Conservation (phyloP, 2,888 invertebrate species). For the Sarcophaga subvicina region DNA sequence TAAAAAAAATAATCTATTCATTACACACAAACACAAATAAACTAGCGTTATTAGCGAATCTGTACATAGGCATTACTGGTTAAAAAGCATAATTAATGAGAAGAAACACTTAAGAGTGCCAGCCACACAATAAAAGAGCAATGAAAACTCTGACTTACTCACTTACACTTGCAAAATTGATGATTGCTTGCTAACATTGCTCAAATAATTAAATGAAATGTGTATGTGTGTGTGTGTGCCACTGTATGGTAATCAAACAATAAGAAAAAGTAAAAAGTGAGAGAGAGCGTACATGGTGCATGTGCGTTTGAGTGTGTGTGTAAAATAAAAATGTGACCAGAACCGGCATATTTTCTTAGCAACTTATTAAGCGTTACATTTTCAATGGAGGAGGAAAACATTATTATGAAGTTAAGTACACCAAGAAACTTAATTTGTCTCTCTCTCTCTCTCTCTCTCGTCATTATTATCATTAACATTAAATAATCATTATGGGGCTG, state of each 20-base stretch:
- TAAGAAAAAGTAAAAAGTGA: slow-evolving; percentile 22
- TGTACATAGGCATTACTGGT: slow-evolving; percentile 36
- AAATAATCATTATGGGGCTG: slow-evolving; percentile 23
- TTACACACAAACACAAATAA: slow-evolving; percentile 13
- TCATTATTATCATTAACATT: neutral
- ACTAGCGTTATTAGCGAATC: slow-evolving; percentile 18
- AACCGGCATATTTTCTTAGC: slow-evolving; percentile 54
- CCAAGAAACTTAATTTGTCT: too few species aligned
- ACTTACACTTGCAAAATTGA: neutral
- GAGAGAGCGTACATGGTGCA: neutral
- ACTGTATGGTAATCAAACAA: too few species aligned
- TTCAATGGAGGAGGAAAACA: slow-evolving; percentile 25
- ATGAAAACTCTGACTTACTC: neutral
- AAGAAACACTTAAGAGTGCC: neutral
- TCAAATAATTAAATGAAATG: too few species aligned
- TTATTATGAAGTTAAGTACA: too few species aligned
- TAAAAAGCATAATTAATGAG: neutral
- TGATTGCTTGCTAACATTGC: too few species aligned
- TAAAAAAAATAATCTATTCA: slow-evolving; percentile 11
- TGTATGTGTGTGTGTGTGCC: too few species aligned
- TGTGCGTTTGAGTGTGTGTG: too few species aligned
- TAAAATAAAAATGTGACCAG: slow-evolving; percentile 28
- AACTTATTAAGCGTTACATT: neutral
- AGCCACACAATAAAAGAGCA: neutral
- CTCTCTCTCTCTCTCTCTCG: slow-evolving; percentile 10